Evolutionary conservation across 2,113 vertebrate species (phyloP).

Genomic region (Hylia prasina): DNA sequence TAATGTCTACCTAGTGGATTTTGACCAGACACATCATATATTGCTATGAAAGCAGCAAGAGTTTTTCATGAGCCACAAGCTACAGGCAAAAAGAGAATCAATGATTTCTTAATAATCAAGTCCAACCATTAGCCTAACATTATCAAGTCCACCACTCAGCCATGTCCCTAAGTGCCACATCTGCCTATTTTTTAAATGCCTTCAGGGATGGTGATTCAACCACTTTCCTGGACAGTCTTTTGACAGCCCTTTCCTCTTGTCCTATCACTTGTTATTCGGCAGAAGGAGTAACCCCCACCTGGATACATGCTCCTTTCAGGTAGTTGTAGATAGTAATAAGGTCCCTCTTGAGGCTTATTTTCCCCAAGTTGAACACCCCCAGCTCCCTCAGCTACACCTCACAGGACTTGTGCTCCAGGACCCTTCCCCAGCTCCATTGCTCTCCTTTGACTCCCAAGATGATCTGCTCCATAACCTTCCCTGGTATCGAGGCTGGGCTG

Average conservation of each 20-base stretch:
- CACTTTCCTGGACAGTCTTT: not conserved
- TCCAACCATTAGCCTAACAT: not conserved
- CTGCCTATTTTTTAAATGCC: not conserved
- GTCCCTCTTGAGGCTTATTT: not conserved
- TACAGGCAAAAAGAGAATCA: not conserved
- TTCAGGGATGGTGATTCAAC: not conserved
- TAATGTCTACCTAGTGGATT: not conserved
- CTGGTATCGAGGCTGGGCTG: accelerated
- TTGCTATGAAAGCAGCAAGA: not conserved
- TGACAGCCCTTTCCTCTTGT: not conserved
- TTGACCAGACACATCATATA: not conserved
- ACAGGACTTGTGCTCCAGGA: not conserved
- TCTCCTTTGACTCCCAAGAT: not conserved
- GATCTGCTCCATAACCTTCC: not conserved
- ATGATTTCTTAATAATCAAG: not conserved
- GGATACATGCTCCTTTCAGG: not conserved
- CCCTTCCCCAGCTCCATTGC: not conserved
- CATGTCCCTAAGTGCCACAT: not conserved
- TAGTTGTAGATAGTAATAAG: not conserved
- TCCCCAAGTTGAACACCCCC: not conserved
- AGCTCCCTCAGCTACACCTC: not conserved
- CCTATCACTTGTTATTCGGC: accelerated
- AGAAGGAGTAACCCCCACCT: not conserved
- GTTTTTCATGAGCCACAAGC: not conserved
- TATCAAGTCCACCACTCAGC: not conserved